Conservation (phyloP, 2,113 vertebrate genomes). For the Nerophis ophidion region DNA sequence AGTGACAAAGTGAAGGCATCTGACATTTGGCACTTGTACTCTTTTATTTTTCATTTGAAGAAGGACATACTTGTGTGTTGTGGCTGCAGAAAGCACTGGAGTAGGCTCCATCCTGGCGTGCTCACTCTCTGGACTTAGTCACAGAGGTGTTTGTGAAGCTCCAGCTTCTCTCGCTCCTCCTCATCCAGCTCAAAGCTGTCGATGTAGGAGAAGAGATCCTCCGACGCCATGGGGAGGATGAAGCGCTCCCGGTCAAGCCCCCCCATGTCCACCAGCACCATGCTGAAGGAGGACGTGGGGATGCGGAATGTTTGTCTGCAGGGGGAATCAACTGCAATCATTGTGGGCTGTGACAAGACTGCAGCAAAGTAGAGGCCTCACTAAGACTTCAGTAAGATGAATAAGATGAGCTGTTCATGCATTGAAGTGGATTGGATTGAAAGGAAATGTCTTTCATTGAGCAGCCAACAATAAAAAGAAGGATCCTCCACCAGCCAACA, state of each 20-base stretch:
- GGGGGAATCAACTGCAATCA: background rate
- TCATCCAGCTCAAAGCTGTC: constrained; percentile 83
- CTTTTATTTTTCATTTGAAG: no score
- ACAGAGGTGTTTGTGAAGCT: constrained; percentile 74
- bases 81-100: no score
- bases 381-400: background rate
- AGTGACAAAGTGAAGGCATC: no score
- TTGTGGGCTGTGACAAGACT: background rate
- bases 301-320: constrained; percentile 82
- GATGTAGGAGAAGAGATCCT: constrained; percentile 85
- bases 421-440: no score
- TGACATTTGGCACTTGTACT: no score
- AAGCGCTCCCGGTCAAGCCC: constrained; percentile 87
- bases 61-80: no score
- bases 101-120: no score
- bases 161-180: constrained; percentile 71
- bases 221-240: constrained; percentile 73
- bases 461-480: no score
- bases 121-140: constrained; percentile 39
- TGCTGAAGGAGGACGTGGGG: constrained; percentile 82
- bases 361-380: background rate
- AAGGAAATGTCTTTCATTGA: no score
- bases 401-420: no score
- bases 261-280: constrained; percentile 84
- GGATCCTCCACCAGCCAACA: no score